Evolutionary conservation across 2,888 invertebrate species (phyloP).

Genomic region (Strigamia crassipes): DNA sequence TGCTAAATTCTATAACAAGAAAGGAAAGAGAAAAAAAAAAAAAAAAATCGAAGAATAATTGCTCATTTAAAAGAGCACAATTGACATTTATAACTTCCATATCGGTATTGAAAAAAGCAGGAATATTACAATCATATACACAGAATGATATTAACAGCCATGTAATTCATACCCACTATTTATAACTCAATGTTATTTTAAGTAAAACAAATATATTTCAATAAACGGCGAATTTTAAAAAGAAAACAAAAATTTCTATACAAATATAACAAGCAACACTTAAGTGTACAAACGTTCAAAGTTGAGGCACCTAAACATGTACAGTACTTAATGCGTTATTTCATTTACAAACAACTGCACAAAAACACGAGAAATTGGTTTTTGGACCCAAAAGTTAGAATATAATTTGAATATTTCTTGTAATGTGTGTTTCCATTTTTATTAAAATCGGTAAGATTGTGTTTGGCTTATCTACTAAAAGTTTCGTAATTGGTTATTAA

Average conservation of each 20-base stretch:
- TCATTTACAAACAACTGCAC: conserved; percentile 32
- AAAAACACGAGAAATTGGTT: not conserved
- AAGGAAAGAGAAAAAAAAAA: not conserved
- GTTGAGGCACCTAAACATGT: conserved; percentile 22
- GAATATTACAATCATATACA: conserved; percentile 33
- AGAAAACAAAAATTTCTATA: conserved; percentile 20
- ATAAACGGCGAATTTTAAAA: not conserved
- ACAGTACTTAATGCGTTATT: conserved; percentile 22
- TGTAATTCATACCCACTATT: not conserved
- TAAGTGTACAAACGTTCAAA: conserved; percentile 32
- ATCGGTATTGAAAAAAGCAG: not conserved
- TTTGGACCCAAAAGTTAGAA: conserved; percentile 26
- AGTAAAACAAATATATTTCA: not conserved
- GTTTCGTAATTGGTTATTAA: not conserved
- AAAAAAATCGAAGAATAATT: conserved; percentile 1
- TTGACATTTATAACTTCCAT: conserved; percentile 21
- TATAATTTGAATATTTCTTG: conserved; percentile 8
- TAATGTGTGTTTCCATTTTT: not conserved
- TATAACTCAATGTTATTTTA: not conserved
- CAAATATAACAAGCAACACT: not conserved
- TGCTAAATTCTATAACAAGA: conserved; percentile 31
- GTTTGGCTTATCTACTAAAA: not conserved
- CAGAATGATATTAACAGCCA: conserved; percentile 39
- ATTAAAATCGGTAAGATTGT: conserved; percentile 16
- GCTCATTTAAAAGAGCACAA: not conserved